A percentile compares a stretch with the other conserved stretches of the same genome.
These are phyloP conservation scores for Endomychus coccineus DNA, from an alignment of 2,888 invertebrate genomes.

Conservation along the genomic window DNA sequence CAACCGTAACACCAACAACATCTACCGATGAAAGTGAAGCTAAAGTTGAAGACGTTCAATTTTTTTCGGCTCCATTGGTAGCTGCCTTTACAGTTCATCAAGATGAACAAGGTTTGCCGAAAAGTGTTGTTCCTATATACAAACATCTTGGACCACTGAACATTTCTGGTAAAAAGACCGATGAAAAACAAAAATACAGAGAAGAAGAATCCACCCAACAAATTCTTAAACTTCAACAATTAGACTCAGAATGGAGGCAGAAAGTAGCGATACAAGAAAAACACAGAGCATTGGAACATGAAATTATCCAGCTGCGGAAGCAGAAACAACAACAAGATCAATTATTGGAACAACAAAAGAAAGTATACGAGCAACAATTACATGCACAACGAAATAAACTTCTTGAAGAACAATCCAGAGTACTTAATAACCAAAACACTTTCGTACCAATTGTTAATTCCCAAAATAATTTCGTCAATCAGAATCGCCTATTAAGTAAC, in stretches of 20 bases:
- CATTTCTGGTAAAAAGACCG: conserved; percentile 17
- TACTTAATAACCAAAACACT: conserved; percentile 39
- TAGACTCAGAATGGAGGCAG: conserved; percentile 19
- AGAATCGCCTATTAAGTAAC: no score
- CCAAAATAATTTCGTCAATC: conserved; percentile 25
- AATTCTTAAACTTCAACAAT: conserved; percentile 20
- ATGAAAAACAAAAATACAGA: conserved; percentile 20
- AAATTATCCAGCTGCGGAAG: conserved; percentile 55
- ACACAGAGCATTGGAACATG: conserved; percentile 62
- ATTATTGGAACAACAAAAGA: conserved; percentile 57
- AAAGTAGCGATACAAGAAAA: conserved; percentile 54
- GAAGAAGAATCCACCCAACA: conserved; percentile 19
- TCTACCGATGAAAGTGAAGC: conserved; percentile 62
- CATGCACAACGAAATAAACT: conserved; percentile 35
- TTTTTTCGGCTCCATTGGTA: conserved; percentile 72
- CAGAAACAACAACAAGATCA: conserved; percentile 57
- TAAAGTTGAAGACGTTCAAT: conserved; percentile 65
- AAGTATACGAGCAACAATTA: conserved; percentile 50
- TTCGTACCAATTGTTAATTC: conserved; percentile 25
- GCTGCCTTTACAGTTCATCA: conserved; percentile 82
- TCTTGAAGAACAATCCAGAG: conserved; percentile 33
- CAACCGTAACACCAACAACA: conserved; percentile 49
- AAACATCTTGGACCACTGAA: conserved; percentile 42
- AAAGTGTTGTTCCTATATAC: conserved; percentile 68
- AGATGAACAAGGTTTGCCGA: conserved; percentile 70